Evolutionary conservation across 2,113 vertebrate genomes (phyloP), one percentile per base, ranked within the genome.

Genomic region (Phrynocephalus versicolor): DNA sequence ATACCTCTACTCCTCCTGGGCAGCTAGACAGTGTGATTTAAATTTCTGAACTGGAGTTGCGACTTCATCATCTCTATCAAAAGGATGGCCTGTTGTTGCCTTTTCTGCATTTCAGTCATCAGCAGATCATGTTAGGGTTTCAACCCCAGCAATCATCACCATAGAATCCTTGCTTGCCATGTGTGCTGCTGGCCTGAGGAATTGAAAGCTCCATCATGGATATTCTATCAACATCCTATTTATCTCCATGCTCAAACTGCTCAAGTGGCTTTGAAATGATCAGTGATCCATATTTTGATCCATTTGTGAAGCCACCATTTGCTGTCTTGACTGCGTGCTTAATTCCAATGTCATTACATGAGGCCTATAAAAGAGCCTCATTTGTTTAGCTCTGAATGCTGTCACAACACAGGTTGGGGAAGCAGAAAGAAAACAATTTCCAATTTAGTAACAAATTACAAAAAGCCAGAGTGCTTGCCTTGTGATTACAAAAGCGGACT

Each of bases 331-430:
- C 16, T 91, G n/a, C 81, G 51, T 67, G 87, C 86, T 67, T 85
- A 89, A 91, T 91, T 82, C 91, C 80, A 84, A 91, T 92, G 83
- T 92, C 1, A 84, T 72, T 89, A 84, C 6, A 60, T 88, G 90
- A 90, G 81, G 23, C 3, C 57, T 87, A 81, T 91, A 88, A 92
- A 93, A 35, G 27, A 71, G 25, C 81, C 89, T 67, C 51, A 30
- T 8, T 9, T 89, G 64, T 33, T 91, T 93, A 88, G 23, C 8
- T 85, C 93, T 85, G 91, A 91, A 88, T 83, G 88, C 2, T 83
- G 75, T 30, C 90, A 41, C 3, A 60, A 37, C 18, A 85, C 80
- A 37, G 35, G 85, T 89, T 92, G 9, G 62, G 87, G 77, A 72
- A 62, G 84, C 23, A 64, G 87, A 91, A 87, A 19, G 57, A 69